phyloP scores from a whole-genome alignment of 2,113 vertebrate genomes.

The Dromaius novaehollandiae region DNA sequence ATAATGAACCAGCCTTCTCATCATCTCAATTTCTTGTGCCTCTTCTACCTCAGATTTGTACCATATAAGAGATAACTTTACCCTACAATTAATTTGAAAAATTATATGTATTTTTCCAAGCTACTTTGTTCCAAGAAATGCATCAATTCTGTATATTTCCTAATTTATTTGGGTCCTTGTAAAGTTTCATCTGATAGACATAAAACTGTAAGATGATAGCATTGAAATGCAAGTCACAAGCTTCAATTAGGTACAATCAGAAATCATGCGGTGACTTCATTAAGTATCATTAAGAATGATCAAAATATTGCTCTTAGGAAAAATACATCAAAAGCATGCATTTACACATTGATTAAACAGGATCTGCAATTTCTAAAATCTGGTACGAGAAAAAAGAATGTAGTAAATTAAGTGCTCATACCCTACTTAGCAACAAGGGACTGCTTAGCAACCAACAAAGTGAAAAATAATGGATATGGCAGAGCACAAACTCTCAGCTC shows the following conservation, averaged over 20 bases:
- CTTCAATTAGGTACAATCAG: slow-evolving; percentile 88
- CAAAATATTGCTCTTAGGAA: slow-evolving; percentile 89
- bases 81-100: slow-evolving; percentile 53
- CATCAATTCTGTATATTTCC: slow-evolving; percentile 58
- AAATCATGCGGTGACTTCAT: slow-evolving; percentile 88
- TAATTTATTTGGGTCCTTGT: slow-evolving; percentile 72
- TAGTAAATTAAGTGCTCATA: slow-evolving; percentile 84
- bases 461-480: slow-evolving; percentile 76
- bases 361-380: slow-evolving; percentile 85
- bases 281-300: slow-evolving; percentile 90
- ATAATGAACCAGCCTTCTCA: neutral
- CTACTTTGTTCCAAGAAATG: slow-evolving; percentile 46
- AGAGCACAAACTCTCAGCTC: slow-evolving; percentile 64
- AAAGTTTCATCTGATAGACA: slow-evolving; percentile 77
- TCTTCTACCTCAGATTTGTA: neutral
- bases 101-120: slow-evolving; percentile 23
- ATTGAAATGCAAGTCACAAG: slow-evolving; percentile 87
- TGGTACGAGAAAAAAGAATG: slow-evolving; percentile 80
- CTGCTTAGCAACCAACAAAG: slow-evolving; percentile 84
- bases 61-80: neutral
- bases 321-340: slow-evolving; percentile 87
- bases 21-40: neutral
- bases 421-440: slow-evolving; percentile 84
- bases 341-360: slow-evolving; percentile 87
- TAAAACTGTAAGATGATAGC: slow-evolving; percentile 79